Evolutionary conservation across 2,797 vertebrate species (phyloP), one percentile per base, ranked within the genome.

Genomic region (Centropyge bicolor): DNA sequence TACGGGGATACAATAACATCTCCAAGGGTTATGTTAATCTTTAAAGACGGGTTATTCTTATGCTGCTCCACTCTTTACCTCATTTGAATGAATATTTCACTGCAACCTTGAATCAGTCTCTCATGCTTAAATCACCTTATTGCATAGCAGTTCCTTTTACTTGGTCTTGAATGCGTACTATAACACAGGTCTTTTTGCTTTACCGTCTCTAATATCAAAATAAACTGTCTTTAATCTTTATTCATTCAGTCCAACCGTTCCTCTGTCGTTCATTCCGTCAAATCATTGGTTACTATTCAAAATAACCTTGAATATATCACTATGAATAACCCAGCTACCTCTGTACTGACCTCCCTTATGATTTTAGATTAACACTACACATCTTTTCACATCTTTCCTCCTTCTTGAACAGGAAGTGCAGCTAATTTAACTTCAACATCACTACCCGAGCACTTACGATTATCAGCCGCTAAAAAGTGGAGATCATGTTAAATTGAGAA

Each of bases 1-100:
- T 94, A 90, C 85, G 52, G 75, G 85, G 86, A 91, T 93, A 93
- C 88, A 91, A 93, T 93, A 93, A 92, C 89, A 91, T 89, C 90
- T 92, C 88, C 75, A 80, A 91, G 89, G 89, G 92, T 93, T 94
- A 92, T 93, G 92, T 90, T 93, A 91, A 91, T 95, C 91, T 93
- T 93, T 91, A 91, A 94, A 91, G 88, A 90, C 71, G 76, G 86
- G 87, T 92, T 92, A 91, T 95, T 94, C 87, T 92, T 89, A 92
- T 94, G 91, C 90, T 81, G 86, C 82, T 82, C 85, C 84, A 86
- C 84, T 90, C 91, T 89, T 90, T 91, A 83, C 87, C 81, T 91
- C 82, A 90, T 91, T 92, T 92, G 78, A 94, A 94, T 93, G 86
- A 93, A 91, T 93, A 93, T 94, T 94, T 92, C 90, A 90, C 79